These are phyloP conservation scores for Acleris sparsana DNA, from an alignment of 2,888 invertebrate species.

Conservation along the genomic window DNA sequence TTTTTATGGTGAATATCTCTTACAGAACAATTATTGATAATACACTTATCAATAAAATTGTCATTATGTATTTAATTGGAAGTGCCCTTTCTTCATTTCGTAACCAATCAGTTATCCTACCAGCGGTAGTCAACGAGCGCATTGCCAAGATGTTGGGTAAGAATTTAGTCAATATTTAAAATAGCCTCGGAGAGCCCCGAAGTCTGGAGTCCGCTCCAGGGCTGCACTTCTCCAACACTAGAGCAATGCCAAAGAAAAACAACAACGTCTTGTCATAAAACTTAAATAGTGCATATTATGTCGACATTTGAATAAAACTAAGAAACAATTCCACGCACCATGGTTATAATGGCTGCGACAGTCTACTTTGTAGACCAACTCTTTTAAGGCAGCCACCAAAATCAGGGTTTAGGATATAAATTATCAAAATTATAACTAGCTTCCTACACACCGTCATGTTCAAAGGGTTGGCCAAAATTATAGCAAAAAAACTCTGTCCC, in stretches of 20 bases:
- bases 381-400: conserved; percentile 18
- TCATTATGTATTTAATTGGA: conserved; percentile 35
- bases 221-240: conserved; percentile 24
- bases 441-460: conserved; percentile 32
- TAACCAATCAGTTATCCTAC: conserved; percentile 19
- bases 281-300: conserved; percentile 63
- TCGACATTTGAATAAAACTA: conserved; percentile 67
- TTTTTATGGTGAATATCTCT: conserved; percentile 68
- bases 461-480: conserved; percentile 16
- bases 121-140: conserved; percentile 8
- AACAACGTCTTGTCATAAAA: conserved; percentile 38
- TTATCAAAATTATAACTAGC: conserved; percentile 35
- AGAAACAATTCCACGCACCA: conserved; percentile 50
- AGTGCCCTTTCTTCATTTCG: conserved; percentile 26
- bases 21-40: conserved; percentile 64
- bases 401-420: conserved; percentile 25
- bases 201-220: background rate
- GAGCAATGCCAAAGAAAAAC: conserved; percentile 34
- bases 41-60: conserved; percentile 40
- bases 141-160: conserved; percentile 15
- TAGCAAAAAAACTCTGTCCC: conserved; percentile 9
- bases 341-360: conserved; percentile 49
- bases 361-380: conserved; percentile 60
- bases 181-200: conserved; percentile 28
- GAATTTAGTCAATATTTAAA: conserved; percentile 32